Evolutionary conservation across 2,888 invertebrate genomes (phyloP).

Genomic region (Drosophila neotestacea): DNA sequence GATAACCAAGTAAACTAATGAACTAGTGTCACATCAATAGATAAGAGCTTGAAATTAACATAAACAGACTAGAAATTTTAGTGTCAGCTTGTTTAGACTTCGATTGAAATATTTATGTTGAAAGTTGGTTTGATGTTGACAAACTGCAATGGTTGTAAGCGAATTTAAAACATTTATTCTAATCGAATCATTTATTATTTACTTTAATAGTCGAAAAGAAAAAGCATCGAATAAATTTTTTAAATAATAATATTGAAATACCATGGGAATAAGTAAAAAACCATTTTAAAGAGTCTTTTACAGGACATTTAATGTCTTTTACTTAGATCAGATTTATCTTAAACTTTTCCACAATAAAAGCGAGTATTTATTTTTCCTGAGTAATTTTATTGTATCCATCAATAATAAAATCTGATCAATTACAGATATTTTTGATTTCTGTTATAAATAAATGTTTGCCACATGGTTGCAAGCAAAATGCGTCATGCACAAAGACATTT

Average conservation of each 20-base stretch:
- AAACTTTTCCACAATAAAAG: no score
- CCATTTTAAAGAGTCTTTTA: no score
- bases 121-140: slow-evolving; percentile 4
- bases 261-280: no score
- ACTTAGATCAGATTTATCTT: no score
- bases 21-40: slow-evolving; percentile 22
- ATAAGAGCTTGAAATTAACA: slow-evolving; percentile 39
- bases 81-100: slow-evolving; percentile 2
- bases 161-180: neutral
- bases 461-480: slow-evolving; percentile 40
- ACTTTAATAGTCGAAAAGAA: neutral
- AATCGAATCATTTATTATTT: slow-evolving; percentile 6
- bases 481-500: slow-evolving; percentile 63
- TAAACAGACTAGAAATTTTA: slow-evolving; percentile 13
- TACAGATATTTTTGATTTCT: no score
- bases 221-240: no score
- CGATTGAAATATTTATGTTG: slow-evolving; percentile 3
- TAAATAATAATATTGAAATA: no score
- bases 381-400: no score
- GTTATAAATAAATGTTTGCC: slow-evolving; percentile 1
- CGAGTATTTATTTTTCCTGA: no score
- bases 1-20: slow-evolving; percentile 35
- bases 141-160: neutral
- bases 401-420: no score
- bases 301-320: no score